A percentile compares a stretch with the other conserved stretches of the same genome.
Evolutionary conservation across 2,888 invertebrate species (phyloP).

Genomic region (Eristalinus aeneus): DNA sequence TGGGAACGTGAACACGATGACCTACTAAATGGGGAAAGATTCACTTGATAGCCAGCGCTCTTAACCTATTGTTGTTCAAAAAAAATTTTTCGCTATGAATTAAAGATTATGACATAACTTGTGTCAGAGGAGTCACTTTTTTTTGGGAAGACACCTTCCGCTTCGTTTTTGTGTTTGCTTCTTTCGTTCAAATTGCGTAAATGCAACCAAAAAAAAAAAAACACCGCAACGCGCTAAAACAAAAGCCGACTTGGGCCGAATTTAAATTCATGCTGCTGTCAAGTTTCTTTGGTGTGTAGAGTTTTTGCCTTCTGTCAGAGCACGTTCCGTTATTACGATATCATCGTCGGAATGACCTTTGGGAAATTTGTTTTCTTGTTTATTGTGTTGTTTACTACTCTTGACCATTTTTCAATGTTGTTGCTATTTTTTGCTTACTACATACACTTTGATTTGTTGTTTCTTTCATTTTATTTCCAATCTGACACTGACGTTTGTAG

Average conservation of each 20-base stretch:
- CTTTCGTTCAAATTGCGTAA: slow-evolving; percentile 54
- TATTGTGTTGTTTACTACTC: slow-evolving; percentile 58
- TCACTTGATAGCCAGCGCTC: slow-evolving; percentile 33
- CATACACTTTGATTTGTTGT: slow-evolving; percentile 5
- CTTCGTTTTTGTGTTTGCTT: slow-evolving; percentile 42
- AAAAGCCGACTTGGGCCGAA: slow-evolving; percentile 11
- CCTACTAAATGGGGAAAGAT: slow-evolving; percentile 62
- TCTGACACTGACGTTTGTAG: slow-evolving; percentile 67
- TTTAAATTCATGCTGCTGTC: slow-evolving; percentile 19
- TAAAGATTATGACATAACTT: slow-evolving; percentile 62
- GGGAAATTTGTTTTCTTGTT: slow-evolving; percentile 66
- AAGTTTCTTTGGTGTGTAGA: slow-evolving; percentile 25
- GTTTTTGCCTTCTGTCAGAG: slow-evolving; percentile 62
- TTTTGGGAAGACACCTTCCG: slow-evolving; percentile 46
- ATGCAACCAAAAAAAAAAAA: slow-evolving; percentile 46
- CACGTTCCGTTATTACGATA: slow-evolving; percentile 66
- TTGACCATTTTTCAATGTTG: slow-evolving; percentile 69
- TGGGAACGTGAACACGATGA: slow-evolving; percentile 40
- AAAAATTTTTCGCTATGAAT: slow-evolving; percentile 6
- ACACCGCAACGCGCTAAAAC: not conserved
- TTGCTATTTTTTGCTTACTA: slow-evolving; percentile 40
- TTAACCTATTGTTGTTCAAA: slow-evolving; percentile 39
- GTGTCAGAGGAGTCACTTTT: slow-evolving; percentile 15
- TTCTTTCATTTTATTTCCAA: not conserved
- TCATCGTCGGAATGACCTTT: slow-evolving; percentile 62